Conservation (phyloP, 1,140 invertebrate species). For the Drosophila nannoptera region DNA sequence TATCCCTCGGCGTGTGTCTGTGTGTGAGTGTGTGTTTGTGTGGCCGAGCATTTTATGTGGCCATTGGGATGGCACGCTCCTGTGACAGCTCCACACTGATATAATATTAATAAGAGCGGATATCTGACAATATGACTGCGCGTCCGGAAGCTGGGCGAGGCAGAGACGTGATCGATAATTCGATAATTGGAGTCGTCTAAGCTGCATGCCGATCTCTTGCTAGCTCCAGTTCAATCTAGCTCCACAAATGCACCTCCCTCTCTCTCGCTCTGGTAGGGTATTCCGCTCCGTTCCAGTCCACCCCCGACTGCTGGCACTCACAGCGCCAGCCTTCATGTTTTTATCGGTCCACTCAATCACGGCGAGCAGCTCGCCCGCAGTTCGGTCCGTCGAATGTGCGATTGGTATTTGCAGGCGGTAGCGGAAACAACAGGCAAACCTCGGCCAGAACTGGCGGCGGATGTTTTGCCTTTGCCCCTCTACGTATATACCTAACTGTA, state of each 20-base stretch:
- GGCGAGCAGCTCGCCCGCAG: conserved; percentile 1
- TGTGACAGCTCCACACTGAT: conserved; percentile 54
- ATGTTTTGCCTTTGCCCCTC: conserved; percentile 46
- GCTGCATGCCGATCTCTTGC: no score
- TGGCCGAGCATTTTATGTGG: conserved; percentile 58
- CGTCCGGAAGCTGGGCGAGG: conserved; percentile 53
- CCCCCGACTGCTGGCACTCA: background rate
- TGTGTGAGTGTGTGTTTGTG: background rate
- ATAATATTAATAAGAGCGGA: conserved; percentile 70
- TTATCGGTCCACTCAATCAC: conserved; percentile 69
- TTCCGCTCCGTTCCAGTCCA: no score
- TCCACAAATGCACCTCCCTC: no score
- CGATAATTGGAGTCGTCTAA: no score
- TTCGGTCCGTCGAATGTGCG: conserved; percentile 32
- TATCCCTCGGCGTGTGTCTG: conserved; percentile 9
- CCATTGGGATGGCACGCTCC: conserved; percentile 51
- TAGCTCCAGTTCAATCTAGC: no score
- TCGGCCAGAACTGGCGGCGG: conserved; percentile 36
- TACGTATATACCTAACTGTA: no score
- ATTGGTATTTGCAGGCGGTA: conserved; percentile 57
- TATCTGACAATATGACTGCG: conserved; percentile 62
- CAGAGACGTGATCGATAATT: background rate
- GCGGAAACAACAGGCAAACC: conserved; percentile 68
- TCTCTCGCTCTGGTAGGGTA: no score
- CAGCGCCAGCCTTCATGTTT: conserved; percentile 46